Conservation (phyloP, 2,113 vertebrate genomes). For the Charina bottae region DNA sequence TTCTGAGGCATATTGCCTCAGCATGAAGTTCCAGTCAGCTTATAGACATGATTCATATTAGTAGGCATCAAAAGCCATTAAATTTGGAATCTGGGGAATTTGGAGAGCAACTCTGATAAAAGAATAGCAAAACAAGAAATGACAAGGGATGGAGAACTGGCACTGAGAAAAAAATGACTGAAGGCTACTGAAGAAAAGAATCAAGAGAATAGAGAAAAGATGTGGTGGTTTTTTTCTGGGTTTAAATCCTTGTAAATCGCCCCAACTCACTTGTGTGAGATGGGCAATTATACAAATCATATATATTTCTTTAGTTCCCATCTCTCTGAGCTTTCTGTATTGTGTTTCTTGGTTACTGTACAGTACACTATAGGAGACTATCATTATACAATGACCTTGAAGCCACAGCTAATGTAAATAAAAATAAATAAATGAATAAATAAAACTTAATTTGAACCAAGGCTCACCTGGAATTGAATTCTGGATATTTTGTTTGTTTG, state of each 20-base stretch:
- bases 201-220: not conserved
- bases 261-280: not conserved
- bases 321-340: not conserved
- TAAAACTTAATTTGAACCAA: not conserved
- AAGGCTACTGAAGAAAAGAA: not conserved
- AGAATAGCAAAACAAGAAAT: not conserved
- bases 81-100: not conserved
- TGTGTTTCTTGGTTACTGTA: not conserved
- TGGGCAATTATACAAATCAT: not conserved
- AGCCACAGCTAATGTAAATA: not conserved
- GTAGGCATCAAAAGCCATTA: not conserved
- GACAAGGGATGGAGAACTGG: not conserved
- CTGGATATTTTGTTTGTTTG: not conserved
- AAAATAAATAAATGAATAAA: not conserved
- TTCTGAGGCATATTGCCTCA: not conserved
- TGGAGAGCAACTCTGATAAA: not conserved
- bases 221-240: not conserved
- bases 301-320: not conserved
- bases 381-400: not conserved
- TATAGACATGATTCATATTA: not conserved
- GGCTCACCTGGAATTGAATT: not conserved
- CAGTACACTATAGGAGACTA: not conserved
- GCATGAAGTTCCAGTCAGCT: not conserved
- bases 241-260: not conserved
- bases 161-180: not conserved